Evolutionary conservation across 2,888 invertebrate species (phyloP), one percentile per base, ranked within the genome.

Genomic region (Harmothoe impar): DNA sequence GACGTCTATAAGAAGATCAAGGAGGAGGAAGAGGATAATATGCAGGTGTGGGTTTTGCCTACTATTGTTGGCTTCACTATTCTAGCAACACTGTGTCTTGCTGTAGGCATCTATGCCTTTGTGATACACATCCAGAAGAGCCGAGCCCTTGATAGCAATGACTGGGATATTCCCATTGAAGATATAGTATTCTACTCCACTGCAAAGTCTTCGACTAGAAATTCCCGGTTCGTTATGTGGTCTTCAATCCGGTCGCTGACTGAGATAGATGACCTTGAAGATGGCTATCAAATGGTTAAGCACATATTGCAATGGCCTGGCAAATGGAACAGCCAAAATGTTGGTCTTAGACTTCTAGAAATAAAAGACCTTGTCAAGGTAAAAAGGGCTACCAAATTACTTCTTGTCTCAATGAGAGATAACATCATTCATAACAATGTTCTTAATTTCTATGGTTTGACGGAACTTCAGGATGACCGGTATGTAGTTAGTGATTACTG

Each of bases 361-460:
- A 43, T 90, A 23, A 89, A 84, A 31, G 72, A 72, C 23, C n/a
- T 90, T 51, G 7, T 31, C n/a, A 89, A 91, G 29, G 35, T 91
- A 3, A 86, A 17, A 15, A 84, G 78, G 23, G 89, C 77, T 25
- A 92, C 93, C 84, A 94, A 94, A 88, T 92, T 91, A 56, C 89
- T 89, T 31, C 92, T 94, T 89, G 81, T 94, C 10, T 93, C 92
- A 92, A 92, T 94, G 92, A 89, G 93, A 29, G 94, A 95, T 68
- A 89, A 90, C 29, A 90, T 95, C 17, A 90, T 91, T 35, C 94
- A 95, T 77, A 29, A 43, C 23, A 94, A 95, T 91, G 92, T 95
- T 0, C 93, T 94, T 51, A 91, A 92, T n/a, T 94, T 95, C 78
- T 93, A 93, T 92, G 95, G 95, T 5, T 90, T 95, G 20, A 93